Percentiles rank a stretch among this genome's conserved stretches.
These are phyloP conservation scores for Podarcis muralis DNA, from an alignment of 2,113 vertebrate genomes.

Conservation along the genomic window DNA sequence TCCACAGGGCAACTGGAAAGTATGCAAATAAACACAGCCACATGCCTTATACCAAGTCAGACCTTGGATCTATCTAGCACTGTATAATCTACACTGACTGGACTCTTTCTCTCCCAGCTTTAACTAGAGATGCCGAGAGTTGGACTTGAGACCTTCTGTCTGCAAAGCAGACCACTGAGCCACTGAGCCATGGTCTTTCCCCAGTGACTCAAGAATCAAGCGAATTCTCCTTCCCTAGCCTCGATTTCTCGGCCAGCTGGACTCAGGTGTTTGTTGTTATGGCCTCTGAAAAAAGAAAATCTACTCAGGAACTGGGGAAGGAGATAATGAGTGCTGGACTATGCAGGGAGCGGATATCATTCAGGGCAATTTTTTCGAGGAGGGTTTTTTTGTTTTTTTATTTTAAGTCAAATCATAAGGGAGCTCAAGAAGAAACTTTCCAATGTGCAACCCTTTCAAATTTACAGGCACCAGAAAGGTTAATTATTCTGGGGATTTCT, in stretches of 20 bases:
- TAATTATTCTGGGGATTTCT: neutral
- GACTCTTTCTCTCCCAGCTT: no score
- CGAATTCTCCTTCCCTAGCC: neutral
- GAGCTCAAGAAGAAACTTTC: neutral
- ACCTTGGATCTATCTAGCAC: no score
- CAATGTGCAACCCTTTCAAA: neutral
- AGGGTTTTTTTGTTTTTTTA: no score
- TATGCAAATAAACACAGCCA: neutral
- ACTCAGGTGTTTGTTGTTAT: neutral
- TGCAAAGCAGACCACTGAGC: no score
- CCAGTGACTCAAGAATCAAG: neutral
- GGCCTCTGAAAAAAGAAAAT: neutral
- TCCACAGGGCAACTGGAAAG: neutral
- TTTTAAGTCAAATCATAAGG: neutral
- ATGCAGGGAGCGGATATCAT: neutral
- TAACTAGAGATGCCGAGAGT: no score
- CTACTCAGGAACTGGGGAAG: neutral
- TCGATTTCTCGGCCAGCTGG: neutral
- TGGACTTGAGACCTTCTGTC: no score
- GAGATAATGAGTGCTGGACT: neutral
- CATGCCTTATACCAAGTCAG: neutral
- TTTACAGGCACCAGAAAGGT: neutral
- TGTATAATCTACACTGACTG: no score
- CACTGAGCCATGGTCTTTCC: no score
- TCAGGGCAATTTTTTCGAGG: neutral